phyloP scores from a whole-genome alignment of 2,888 invertebrate genomes.

The Lasioglossum leucozonium region DNA sequence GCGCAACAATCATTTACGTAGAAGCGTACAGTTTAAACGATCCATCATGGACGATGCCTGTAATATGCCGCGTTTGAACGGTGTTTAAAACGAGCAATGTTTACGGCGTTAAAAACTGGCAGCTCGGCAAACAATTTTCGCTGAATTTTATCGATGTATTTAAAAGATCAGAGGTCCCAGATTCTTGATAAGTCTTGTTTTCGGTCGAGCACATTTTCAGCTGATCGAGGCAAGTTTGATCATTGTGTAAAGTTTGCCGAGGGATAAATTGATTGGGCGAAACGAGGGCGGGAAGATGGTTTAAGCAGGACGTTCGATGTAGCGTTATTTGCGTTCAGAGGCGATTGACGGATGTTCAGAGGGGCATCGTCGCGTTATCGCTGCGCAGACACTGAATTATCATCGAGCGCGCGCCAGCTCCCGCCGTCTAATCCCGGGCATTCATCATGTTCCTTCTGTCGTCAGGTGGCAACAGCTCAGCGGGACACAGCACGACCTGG shows the following conservation, averaged over 20 bases:
- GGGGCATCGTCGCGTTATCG: neutral
- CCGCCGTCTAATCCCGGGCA: neutral
- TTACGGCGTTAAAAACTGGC: neutral
- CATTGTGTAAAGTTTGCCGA: neutral
- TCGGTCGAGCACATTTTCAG: neutral
- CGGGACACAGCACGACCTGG: constrained; percentile 45
- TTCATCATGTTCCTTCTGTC: neutral
- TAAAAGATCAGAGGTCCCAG: neutral
- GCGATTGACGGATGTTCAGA: neutral
- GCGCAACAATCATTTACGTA: neutral
- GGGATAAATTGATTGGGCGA: neutral
- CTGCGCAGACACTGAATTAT: neutral
- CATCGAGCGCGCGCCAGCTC: neutral
- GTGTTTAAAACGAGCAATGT: neutral
- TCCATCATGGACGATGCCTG: neutral
- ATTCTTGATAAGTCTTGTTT: neutral
- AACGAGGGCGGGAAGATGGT: neutral
- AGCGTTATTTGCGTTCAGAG: neutral
- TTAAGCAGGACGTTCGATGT: neutral
- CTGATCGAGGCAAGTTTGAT: neutral
- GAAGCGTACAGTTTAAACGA: neutral
- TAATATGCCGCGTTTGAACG: neutral
- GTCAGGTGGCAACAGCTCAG: constrained; percentile 47
- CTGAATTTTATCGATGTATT: neutral
- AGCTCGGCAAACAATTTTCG: neutral